Conservation (phyloP, 2,888 invertebrate species). For the Apantesis nais region DNA sequence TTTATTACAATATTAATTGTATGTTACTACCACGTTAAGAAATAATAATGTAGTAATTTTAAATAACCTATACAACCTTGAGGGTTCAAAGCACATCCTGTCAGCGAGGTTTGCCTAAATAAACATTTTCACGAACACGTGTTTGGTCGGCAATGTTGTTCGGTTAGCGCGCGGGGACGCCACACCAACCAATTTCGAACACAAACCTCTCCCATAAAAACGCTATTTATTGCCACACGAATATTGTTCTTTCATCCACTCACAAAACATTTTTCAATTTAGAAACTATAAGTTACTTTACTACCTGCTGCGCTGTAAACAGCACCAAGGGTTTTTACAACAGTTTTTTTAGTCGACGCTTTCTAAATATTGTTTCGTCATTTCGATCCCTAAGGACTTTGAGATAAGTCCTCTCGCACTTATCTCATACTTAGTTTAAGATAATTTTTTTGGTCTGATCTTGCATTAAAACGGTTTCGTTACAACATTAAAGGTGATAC, state of each 20-base stretch:
- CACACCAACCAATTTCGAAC: slow-evolving; percentile 36
- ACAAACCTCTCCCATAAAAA: slow-evolving; percentile 59
- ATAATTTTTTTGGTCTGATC: slow-evolving; percentile 57
- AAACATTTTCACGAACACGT: slow-evolving; percentile 78
- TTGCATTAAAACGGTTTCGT: slow-evolving; percentile 48
- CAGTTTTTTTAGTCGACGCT: slow-evolving; percentile 62
- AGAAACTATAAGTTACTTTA: slow-evolving; percentile 58
- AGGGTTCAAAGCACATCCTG: slow-evolving; percentile 82
- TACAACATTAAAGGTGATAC: slow-evolving; percentile 31
- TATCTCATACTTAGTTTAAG: slow-evolving; percentile 73
- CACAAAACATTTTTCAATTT: slow-evolving; percentile 61
- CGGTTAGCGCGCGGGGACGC: slow-evolving; percentile 39
- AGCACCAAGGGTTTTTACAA: slow-evolving; percentile 64
- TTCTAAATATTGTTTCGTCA: slow-evolving; percentile 71
- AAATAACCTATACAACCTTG: slow-evolving; percentile 78
- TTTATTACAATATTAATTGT: slow-evolving; percentile 2
- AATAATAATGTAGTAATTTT: slow-evolving; percentile 53
- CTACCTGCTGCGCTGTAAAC: slow-evolving; percentile 73
- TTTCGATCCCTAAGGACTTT: slow-evolving; percentile 60
- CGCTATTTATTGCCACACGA: slow-evolving; percentile 68
- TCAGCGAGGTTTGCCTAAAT: slow-evolving; percentile 79
- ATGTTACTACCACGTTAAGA: slow-evolving; percentile 22
- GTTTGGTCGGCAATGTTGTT: slow-evolving; percentile 67
- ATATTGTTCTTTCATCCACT: slow-evolving; percentile 67
- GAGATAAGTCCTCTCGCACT: slow-evolving; percentile 67